Percentiles rank a stretch among this genome's conserved stretches.
Conservation (phyloP, 1,140 invertebrate genomes). For the Diprion similis region DNA sequence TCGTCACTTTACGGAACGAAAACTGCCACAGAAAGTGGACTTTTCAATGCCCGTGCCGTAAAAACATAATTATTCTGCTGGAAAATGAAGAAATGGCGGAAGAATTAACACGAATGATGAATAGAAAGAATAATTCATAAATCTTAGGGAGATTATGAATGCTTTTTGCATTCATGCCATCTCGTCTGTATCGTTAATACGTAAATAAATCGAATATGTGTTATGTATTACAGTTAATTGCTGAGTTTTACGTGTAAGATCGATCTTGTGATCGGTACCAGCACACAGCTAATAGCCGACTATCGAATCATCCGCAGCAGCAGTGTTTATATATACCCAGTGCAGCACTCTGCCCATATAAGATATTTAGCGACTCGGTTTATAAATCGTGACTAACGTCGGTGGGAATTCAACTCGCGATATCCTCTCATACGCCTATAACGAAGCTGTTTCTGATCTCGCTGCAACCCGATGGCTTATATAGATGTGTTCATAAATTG, state of each 20-base stretch:
- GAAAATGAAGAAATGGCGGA: no score
- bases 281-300: neutral
- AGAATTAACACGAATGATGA: no score
- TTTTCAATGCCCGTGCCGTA: no score
- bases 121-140: no score
- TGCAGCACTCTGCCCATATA: neutral
- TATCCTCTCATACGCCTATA: neutral
- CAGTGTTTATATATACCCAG: neutral
- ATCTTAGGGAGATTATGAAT: no score
- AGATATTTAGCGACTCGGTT: neutral
- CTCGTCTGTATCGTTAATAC: no score
- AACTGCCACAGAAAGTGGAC: no score
- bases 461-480: neutral
- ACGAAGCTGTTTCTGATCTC: neutral
- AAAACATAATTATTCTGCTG: no score
- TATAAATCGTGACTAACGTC: neutral
- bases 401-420: constrained; percentile 2
- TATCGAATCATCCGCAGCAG: neutral
- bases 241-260: neutral
- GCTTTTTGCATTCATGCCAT: no score
- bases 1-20: no score
- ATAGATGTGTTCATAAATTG: no score
- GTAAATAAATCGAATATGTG: no score
- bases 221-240: neutral
- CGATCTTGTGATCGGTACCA: neutral